These are phyloP conservation scores for Notodonta ziczac DNA, from an alignment of 2,888 invertebrate genomes.

Conservation along the genomic window DNA sequence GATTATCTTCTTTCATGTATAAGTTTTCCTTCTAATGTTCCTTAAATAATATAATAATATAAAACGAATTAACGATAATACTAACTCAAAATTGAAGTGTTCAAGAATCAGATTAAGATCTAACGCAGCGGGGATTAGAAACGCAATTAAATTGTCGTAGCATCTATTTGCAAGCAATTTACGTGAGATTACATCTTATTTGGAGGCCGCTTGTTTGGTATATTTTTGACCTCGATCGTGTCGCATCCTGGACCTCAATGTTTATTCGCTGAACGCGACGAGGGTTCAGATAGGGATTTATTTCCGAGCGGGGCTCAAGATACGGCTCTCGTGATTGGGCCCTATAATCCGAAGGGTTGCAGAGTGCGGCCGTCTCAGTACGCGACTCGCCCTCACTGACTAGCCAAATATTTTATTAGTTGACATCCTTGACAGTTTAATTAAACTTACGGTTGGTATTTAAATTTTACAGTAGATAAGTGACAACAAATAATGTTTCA, in stretches of 20 bases:
- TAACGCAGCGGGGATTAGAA: conserved; percentile 35
- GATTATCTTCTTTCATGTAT: not conserved
- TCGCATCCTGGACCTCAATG: conserved; percentile 59
- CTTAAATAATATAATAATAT: too few relatives aligned
- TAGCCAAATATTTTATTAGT: conserved; percentile 42
- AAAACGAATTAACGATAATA: too few relatives aligned
- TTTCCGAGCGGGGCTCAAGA: conserved; percentile 64
- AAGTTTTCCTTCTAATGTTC: too few relatives aligned
- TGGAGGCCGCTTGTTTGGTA: conserved; percentile 51
- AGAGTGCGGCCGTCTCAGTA: conserved; percentile 34
- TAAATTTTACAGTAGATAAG: not conserved
- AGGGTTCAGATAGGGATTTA: conserved; percentile 69
- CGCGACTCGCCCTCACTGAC: conserved; percentile 22
- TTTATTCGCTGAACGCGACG: conserved; percentile 64
- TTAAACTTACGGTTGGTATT: conserved; percentile 31
- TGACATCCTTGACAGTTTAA: conserved; percentile 41
- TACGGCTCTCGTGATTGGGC: conserved; percentile 61
- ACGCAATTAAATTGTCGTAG: conserved; percentile 55
- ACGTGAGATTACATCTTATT: conserved; percentile 58
- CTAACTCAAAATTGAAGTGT: conserved; percentile 34
- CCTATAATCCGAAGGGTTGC: conserved; percentile 55
- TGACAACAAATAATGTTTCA: conserved; percentile 12
- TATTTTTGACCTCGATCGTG: conserved; percentile 64
- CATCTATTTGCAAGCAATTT: conserved; percentile 56
- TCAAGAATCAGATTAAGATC: conserved; percentile 41